Evolutionary conservation across 2,888 invertebrate species (phyloP), one percentile per base, ranked within the genome.

Genomic region (Lissocephala sabroskyi): DNA sequence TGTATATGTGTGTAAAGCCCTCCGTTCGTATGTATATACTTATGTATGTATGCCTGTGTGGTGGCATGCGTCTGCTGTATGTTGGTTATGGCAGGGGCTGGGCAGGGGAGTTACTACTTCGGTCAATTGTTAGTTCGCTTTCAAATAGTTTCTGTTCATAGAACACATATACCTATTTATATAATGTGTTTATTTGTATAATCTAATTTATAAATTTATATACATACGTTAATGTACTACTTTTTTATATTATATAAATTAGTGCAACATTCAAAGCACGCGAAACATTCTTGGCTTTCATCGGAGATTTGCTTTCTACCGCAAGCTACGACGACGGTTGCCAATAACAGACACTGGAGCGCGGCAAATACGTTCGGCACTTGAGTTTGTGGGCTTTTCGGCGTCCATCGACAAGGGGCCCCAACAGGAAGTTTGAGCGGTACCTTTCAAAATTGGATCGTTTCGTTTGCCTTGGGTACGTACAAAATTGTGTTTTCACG

Each of bases 221-320:
- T n/a, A 44, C 28, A 36, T 19, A 45, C 17, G 30, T 28, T 18
- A 18, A 29, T 9, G 37, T 32, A 16, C 37, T 41, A 39, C 42
- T 48, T 33, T 45, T 52, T 30, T 45, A 33, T 49, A 62, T 66
- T 66, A 56, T 49, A 65, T 73, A 68, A 66, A 66, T 59, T 62
- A 62, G 70, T 33, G 42, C 54, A 61, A 53, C 56, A 68, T 59
- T 57, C 44, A 46, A 47, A 56, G 45, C 53, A 50, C 46, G 39
- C 49, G 45, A 26, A 62, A 41, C 57, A 51, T 66, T 45, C 43
- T 56, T 52, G 56, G 57, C 57, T 55, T 65, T 52, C 52, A 56
- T 33, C 52, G 59, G 49, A 60, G 58, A 56, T 55, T 63, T 52
- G 60, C 54, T 52, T 16, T 47, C 29, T 56, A 37, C 37, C 52